Percentiles rank a stretch among this genome's conserved stretches.
Conservation (phyloP, 2,888 invertebrate species). For the Argyra leucocephala region DNA sequence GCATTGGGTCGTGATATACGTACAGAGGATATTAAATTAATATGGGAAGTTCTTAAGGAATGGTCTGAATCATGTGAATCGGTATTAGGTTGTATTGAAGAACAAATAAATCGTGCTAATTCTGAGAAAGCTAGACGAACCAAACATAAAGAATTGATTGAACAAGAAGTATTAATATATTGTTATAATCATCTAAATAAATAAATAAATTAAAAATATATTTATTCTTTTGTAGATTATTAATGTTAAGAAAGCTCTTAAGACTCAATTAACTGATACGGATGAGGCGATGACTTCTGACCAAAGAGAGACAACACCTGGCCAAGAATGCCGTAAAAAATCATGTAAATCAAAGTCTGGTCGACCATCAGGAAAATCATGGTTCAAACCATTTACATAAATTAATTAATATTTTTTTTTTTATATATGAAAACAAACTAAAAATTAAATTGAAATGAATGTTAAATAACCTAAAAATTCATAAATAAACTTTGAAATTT, state of each 20-base stretch:
- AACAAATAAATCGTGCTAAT: constrained; percentile 81
- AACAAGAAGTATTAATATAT: constrained; percentile 60
- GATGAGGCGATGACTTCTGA: constrained; percentile 77
- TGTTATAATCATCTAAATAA: constrained; percentile 14
- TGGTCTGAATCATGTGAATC: constrained; percentile 88
- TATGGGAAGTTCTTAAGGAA: constrained; percentile 70
- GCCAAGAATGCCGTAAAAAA: constrained; percentile 39
- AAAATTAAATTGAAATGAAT: too few species aligned
- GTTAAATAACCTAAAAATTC: too few species aligned
- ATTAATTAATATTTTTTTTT: neutral
- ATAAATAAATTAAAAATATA: constrained; percentile 24
- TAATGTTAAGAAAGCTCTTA: constrained; percentile 80
- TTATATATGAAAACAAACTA: too few species aligned
- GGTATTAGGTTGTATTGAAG: constrained; percentile 78
- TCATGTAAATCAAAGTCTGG: constrained; percentile 37
- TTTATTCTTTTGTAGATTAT: constrained; percentile 51
- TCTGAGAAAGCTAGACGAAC: constrained; percentile 70
- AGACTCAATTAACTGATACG: constrained; percentile 69
- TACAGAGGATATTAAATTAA: constrained; percentile 69
- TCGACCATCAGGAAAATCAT: constrained; percentile 32
- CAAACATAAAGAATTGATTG: constrained; percentile 70
- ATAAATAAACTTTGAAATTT: too few species aligned
- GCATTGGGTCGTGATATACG: constrained; percentile 88
- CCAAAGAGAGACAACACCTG: constrained; percentile 49
- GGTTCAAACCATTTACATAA: constrained; percentile 30